Evolutionary conservation across 2,797 vertebrate genomes (phyloP).

Genomic region (Oryzias sinensis): DNA sequence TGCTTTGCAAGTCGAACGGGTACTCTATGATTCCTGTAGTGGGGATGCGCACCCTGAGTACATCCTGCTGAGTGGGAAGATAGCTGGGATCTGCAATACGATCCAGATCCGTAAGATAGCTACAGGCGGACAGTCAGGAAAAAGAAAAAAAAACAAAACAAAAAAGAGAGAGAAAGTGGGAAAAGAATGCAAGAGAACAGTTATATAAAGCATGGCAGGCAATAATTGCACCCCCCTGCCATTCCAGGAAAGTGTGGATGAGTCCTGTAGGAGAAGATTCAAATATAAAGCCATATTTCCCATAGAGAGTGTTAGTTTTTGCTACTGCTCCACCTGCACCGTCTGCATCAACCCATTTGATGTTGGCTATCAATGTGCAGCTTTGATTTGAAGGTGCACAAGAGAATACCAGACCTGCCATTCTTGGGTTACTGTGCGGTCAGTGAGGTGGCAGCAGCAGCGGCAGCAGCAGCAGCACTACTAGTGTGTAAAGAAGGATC

Average conservation of each 20-base stretch:
- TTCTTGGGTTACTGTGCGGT: slow-evolving; percentile 35
- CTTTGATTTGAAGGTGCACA: slow-evolving; percentile 13
- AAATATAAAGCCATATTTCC: slow-evolving; percentile 44
- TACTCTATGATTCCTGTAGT: slow-evolving; percentile 87
- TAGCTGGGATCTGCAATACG: slow-evolving; percentile 80
- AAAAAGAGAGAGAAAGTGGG: slow-evolving; percentile 19
- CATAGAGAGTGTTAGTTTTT: slow-evolving; percentile 51
- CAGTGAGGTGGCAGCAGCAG: slow-evolving; percentile 50
- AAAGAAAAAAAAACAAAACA: slow-evolving; percentile 13
- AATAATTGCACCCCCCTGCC: slow-evolving; percentile 61
- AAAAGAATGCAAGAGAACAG: slow-evolving; percentile 67
- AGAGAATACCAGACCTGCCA: slow-evolving; percentile 6
- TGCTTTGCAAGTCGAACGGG: slow-evolving; percentile 87
- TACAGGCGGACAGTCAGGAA: slow-evolving; percentile 55
- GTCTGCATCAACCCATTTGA: slow-evolving; percentile 22
- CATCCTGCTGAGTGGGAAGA: slow-evolving; percentile 86
- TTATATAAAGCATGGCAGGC: slow-evolving; percentile 74
- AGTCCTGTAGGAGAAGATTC: slow-evolving; percentile 61
- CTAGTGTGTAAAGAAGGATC: slow-evolving; percentile 39
- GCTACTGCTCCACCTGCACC: slow-evolving; percentile 48
- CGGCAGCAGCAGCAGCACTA: slow-evolving; percentile 34
- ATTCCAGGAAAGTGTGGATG: slow-evolving; percentile 67
- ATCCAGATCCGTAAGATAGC: slow-evolving; percentile 86
- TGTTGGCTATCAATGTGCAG: slow-evolving; percentile 1
- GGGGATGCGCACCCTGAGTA: slow-evolving; percentile 85